A percentile compares a stretch with the other conserved stretches of the same genome.
Evolutionary conservation across 2,797 vertebrate species (phyloP).

Genomic region (Poecile montanus): DNA sequence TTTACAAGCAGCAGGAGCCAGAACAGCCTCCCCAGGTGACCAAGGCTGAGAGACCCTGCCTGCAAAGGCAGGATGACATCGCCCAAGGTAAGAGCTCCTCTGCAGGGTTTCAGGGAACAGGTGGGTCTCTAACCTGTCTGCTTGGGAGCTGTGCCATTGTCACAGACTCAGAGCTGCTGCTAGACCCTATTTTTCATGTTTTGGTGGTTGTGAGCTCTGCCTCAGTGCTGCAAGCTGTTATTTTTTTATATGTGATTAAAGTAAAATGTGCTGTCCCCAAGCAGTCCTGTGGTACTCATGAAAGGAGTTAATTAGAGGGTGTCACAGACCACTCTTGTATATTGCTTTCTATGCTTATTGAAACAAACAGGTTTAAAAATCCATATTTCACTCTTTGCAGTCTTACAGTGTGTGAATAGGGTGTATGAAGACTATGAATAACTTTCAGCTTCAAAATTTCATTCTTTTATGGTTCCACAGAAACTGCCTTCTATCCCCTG

Average conservation of each 20-base stretch:
- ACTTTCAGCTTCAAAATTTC: background rate
- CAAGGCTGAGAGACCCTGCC: conserved; percentile 85
- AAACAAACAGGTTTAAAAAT: background rate
- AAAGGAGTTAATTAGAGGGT: background rate
- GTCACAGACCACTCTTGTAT: background rate
- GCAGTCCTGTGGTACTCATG: background rate
- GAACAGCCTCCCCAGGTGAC: conserved; percentile 85
- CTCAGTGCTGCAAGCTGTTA: background rate
- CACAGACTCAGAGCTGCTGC: background rate
- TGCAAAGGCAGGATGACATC: conserved; percentile 91
- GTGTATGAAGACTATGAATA: background rate
- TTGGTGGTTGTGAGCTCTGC: background rate
- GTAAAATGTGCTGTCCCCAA: background rate
- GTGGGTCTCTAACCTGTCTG: background rate
- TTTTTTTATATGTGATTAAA: background rate
- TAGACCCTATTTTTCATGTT: background rate
- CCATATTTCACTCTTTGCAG: background rate
- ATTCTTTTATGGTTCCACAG: background rate
- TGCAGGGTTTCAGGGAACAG: background rate
- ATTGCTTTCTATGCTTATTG: background rate
- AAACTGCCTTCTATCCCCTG: background rate
- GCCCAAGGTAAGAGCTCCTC: conserved; percentile 85
- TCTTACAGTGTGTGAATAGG: background rate
- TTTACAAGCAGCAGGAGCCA: conserved; percentile 85
- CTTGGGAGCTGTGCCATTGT: background rate